Percentiles rank a stretch among this genome's conserved stretches.
Conservation (phyloP, 2,113 vertebrate species). For the Podarcis cretensis region DNA sequence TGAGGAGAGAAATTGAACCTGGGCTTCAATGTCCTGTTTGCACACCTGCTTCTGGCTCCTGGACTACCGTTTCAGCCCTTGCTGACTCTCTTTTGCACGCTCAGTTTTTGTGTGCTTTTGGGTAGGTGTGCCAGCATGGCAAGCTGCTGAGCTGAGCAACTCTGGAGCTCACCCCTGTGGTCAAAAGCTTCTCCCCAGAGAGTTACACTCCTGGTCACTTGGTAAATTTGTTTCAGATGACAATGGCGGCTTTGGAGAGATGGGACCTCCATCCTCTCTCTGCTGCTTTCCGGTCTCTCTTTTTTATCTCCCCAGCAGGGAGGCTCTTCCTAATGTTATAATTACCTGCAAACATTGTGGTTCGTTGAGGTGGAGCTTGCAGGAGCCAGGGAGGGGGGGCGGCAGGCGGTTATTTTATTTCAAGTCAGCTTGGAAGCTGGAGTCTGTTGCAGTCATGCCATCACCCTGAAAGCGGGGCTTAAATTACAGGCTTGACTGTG, state of each 20-base stretch:
- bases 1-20: background rate
- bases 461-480: conserved; percentile 95
- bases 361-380: conserved; percentile 37
- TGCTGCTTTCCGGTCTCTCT: background rate
- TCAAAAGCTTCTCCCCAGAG: background rate
- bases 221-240: background rate
- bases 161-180: background rate
- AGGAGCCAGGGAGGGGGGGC: conserved; percentile 42
- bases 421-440: conserved; percentile 68
- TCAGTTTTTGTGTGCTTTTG: background rate
- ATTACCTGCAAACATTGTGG: conserved; percentile 61
- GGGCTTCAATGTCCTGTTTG: background rate
- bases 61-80: background rate
- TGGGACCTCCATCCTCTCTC: too few relatives aligned
- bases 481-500: conserved; percentile 97
- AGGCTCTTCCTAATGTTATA: conserved; percentile 54
- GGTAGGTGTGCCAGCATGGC: too few relatives aligned
- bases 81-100: background rate
- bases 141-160: background rate
- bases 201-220: background rate
- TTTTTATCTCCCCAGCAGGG: conserved; percentile 45
- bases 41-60: background rate
- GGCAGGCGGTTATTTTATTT: conserved; percentile 38
- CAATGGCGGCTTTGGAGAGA: background rate
- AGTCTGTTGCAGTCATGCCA: conserved; percentile 82